These are phyloP conservation scores for Polyommatus iphigenia DNA, from an alignment of 2,888 invertebrate genomes.

Conservation along the genomic window DNA sequence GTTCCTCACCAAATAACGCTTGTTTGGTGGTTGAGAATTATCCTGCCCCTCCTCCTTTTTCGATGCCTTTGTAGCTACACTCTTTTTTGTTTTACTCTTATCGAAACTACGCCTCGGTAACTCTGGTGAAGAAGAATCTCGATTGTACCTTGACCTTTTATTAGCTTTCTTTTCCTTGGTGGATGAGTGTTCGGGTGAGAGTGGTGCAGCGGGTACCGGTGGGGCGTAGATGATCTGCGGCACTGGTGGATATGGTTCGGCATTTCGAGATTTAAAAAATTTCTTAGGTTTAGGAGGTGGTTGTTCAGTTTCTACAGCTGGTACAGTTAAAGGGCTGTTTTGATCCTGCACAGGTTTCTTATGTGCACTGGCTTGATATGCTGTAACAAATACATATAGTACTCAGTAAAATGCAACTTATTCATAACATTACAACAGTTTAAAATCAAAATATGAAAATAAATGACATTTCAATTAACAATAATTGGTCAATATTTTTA, in stretches of 20 bases:
- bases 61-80: conserved; percentile 68
- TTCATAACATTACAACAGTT: background rate
- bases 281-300: conserved; percentile 89
- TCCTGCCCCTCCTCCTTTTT: conserved; percentile 66
- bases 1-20: conserved; percentile 76
- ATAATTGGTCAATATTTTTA: too few relatives aligned
- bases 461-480: conserved; percentile 35
- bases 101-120: conserved; percentile 70
- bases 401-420: conserved; percentile 30
- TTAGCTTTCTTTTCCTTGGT: conserved; percentile 66
- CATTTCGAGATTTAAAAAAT: conserved; percentile 93
- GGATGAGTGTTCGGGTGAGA: conserved; percentile 71
- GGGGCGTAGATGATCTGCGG: conserved; percentile 77
- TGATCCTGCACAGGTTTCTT: conserved; percentile 77
- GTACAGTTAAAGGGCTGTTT: conserved; percentile 77
- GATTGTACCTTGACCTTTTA: conserved; percentile 65
- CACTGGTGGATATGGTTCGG: conserved; percentile 80
- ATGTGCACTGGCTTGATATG: conserved; percentile 63
- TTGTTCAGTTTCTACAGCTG: conserved; percentile 75
- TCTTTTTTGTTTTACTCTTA: conserved; percentile 66
- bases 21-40: conserved; percentile 73
- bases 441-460: background rate
- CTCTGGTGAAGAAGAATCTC: conserved; percentile 75
- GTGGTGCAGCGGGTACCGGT: conserved; percentile 67
- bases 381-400: conserved; percentile 53